Evolutionary conservation across 1,140 invertebrate genomes (phyloP).

Genomic region (Hydropsyche tenuis): DNA sequence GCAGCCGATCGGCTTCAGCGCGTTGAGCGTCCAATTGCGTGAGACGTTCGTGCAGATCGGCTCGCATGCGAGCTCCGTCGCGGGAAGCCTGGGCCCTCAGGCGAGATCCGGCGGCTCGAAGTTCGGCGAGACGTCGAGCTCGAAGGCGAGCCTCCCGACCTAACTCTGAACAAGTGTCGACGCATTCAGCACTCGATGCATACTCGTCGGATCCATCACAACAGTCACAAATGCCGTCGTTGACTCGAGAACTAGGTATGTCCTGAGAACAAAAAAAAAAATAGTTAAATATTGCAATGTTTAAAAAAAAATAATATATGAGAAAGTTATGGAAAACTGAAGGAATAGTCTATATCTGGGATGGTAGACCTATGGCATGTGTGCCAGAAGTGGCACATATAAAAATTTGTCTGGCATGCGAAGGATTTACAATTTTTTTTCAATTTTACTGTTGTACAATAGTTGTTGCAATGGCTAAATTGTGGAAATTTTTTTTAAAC

Average conservation of each 20-base stretch:
- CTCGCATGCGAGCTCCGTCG: conserved; percentile 76
- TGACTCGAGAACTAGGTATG: conserved; percentile 89
- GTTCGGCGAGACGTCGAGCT: conserved; percentile 72
- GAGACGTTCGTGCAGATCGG: conserved; percentile 74
- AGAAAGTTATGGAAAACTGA: too few species aligned
- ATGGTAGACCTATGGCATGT: too few species aligned
- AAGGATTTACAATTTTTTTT: too few species aligned
- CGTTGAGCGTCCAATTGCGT: conserved; percentile 75
- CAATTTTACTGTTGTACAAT: too few species aligned
- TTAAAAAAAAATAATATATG: too few species aligned
- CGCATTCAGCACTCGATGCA: conserved; percentile 67
- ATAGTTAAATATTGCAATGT: background rate
- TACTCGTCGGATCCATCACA: conserved; percentile 97
- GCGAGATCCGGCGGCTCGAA: conserved; percentile 79
- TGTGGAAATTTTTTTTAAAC: too few species aligned
- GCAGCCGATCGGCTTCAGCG: conserved; percentile 73
- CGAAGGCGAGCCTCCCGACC: conserved; percentile 80
- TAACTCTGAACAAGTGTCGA: conserved; percentile 82
- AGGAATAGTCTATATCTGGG: too few species aligned
- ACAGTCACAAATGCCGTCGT: conserved; percentile 98
- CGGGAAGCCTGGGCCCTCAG: conserved; percentile 77
- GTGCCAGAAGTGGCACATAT: too few species aligned
- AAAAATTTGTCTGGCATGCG: too few species aligned
- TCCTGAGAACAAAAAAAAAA: conserved; percentile 53
- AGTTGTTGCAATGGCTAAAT: too few species aligned